Evolutionary conservation across 1,140 invertebrate species (phyloP).

Genomic region (Gonatopus flavifemur): DNA sequence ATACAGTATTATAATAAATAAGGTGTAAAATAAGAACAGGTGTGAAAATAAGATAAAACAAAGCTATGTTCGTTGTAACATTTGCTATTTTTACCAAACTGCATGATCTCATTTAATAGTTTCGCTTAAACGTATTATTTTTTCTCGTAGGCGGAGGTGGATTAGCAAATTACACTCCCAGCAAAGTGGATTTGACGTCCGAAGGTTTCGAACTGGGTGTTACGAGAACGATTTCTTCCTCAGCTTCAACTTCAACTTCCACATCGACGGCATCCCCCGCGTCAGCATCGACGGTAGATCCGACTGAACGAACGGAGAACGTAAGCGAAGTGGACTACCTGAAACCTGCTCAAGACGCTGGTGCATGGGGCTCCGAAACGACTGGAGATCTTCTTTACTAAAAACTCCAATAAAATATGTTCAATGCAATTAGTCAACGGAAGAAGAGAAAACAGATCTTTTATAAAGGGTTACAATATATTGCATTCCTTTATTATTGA

Average conservation of each 20-base stretch:
- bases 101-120: no score
- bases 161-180: constrained; percentile 65
- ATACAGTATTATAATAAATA: no score
- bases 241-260: constrained; percentile 25
- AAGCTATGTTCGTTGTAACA: no score
- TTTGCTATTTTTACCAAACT: no score
- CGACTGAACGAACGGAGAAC: constrained; percentile 20
- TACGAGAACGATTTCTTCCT: constrained; percentile 52
- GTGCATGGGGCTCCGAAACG: constrained; percentile 66
- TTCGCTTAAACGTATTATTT: constrained; percentile 4
- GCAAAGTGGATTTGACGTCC: constrained; percentile 62
- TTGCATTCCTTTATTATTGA: no score
- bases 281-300: constrained; percentile 15
- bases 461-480: no score
- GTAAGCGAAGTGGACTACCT: constrained; percentile 56
- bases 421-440: no score
- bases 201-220: constrained; percentile 67
- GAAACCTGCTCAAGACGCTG: constrained; percentile 62
- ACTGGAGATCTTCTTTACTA: constrained; percentile 66
- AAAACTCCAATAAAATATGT: no score
- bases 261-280: constrained; percentile 12
- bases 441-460: no score
- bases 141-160: constrained; percentile 50
- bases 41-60: constrained; percentile 10
- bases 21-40: no score